Evolutionary conservation across 1,140 invertebrate genomes (phyloP).

Genomic region (Helicoverpa zea): DNA sequence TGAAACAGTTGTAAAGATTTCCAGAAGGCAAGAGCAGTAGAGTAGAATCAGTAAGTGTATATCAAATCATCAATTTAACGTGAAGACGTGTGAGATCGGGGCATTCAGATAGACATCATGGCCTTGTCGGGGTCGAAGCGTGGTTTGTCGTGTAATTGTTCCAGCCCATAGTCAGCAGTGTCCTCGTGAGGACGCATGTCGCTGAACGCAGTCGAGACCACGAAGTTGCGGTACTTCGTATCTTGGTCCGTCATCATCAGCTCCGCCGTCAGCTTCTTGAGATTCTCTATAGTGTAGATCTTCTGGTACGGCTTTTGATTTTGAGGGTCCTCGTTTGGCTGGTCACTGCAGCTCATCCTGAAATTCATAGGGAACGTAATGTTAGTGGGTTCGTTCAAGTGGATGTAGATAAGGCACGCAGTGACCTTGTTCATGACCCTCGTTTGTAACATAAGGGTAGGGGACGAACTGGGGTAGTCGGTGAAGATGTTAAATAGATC

Average conservation of each 20-base stretch:
- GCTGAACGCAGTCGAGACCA: not conserved
- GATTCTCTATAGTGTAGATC: constrained; percentile 2
- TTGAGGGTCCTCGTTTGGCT: too few species aligned
- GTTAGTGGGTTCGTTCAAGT: too few species aligned
- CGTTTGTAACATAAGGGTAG: too few species aligned
- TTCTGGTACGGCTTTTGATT: not conserved
- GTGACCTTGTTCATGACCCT: too few species aligned
- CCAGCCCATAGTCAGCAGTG: not conserved
- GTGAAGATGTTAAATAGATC: too few species aligned
- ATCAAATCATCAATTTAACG: too few species aligned
- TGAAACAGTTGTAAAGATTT: too few species aligned
- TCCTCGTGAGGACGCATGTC: too few species aligned
- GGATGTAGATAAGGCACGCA: too few species aligned
- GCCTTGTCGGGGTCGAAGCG: constrained; percentile 5
- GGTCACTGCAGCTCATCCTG: not conserved
- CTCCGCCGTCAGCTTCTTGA: constrained; percentile 5
- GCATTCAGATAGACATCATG: not conserved
- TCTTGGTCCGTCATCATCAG: not conserved
- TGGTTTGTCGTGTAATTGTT: not conserved
- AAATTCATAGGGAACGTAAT: not conserved
- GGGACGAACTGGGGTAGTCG: too few species aligned
- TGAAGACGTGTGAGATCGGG: not conserved
- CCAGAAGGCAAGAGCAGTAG: too few species aligned
- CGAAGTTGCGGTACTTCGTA: not conserved
- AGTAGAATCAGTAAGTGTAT: too few species aligned